Evolutionary conservation across 2,888 invertebrate species (phyloP), one percentile per base, ranked within the genome.

Genomic region (Nematopogon swammerdamellus): DNA sequence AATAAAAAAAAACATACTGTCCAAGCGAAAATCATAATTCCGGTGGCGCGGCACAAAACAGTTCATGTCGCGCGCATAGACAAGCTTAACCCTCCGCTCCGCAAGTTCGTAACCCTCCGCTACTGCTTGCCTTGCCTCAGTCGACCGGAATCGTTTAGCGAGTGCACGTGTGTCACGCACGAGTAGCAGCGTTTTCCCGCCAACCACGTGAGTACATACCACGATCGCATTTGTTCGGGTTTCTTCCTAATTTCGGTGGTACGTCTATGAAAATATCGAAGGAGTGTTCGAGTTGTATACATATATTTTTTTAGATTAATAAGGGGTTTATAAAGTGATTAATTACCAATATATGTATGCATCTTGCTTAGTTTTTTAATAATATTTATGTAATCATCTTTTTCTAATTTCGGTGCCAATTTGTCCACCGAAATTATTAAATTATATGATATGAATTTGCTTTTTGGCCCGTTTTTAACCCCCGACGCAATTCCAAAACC

Each of bases 361-460:
- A 43, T 11, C 5, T 43, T 43, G 44, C 44, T 17, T 43, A 43
- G 44, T 43, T 43, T 43, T 43, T 43, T 43, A 11, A 11, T 43
- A 43, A 43, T 43, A 43, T 43, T 43, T 43, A 17, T 43, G 44
- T 43, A 43, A 43, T 43, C 5, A 43, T 43, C 44, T 4, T 43
- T 43, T 43, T 43, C 44, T 43, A 43, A 43, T 43, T 43, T 43
- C 44, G 44, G 44, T 43, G 44, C 44, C 44, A 43, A 43, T 43
- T 43, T 43, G 5, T 4, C 44, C 44, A 43, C 44, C 44, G 44
- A 43, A 6, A 43, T 43, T 43, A 43, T 43, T 43, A 43, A 43
- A 43, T 43, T 5, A 43, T 43, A 11, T 43, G 44, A 43, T 43
- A 25, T 25, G 44, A 43, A 43, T 43, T 43, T 43, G 44, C 44